A percentile compares a stretch with the other conserved stretches of the same genome.
Evolutionary conservation across 1,140 invertebrate genomes (phyloP).

Genomic region (Zeugodacus cucurbitae): DNA sequence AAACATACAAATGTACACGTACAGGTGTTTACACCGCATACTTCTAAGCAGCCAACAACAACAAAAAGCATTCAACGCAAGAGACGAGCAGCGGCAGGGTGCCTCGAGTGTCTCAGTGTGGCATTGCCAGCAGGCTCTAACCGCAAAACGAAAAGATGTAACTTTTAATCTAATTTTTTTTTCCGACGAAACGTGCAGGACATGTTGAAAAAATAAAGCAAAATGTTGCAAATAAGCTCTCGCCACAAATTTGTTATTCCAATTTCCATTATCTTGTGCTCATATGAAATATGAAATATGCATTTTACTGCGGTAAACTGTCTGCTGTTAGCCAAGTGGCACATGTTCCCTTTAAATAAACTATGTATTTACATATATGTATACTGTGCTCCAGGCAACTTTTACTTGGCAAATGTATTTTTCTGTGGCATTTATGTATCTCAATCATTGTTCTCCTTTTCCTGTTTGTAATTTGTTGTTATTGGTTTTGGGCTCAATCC

Average conservation of each 20-base stretch:
- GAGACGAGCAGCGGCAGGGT: neutral
- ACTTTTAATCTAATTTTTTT: neutral
- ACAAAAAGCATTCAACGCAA: neutral
- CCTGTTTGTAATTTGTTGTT: too few relatives aligned
- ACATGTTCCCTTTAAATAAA: neutral
- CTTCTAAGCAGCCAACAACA: neutral
- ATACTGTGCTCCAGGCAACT: neutral
- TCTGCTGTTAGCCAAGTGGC: neutral
- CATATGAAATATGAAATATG: neutral
- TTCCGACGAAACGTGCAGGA: neutral
- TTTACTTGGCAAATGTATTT: too few relatives aligned
- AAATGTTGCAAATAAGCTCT: neutral
- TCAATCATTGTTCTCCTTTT: too few relatives aligned
- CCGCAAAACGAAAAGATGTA: neutral
- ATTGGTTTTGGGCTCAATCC: neutral
- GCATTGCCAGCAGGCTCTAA: neutral
- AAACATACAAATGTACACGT: neutral
- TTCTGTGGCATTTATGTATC: too few relatives aligned
- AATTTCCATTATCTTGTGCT: neutral
- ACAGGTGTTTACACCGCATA: neutral
- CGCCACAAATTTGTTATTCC: neutral
- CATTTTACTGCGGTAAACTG: neutral
- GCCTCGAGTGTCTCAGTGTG: neutral
- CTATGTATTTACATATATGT: neutral
- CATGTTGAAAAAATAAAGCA: neutral